Percentiles rank a stretch among this genome's conserved stretches.
Conservation (phyloP, 2,888 invertebrate species). For the Hermodice carunculata region DNA sequence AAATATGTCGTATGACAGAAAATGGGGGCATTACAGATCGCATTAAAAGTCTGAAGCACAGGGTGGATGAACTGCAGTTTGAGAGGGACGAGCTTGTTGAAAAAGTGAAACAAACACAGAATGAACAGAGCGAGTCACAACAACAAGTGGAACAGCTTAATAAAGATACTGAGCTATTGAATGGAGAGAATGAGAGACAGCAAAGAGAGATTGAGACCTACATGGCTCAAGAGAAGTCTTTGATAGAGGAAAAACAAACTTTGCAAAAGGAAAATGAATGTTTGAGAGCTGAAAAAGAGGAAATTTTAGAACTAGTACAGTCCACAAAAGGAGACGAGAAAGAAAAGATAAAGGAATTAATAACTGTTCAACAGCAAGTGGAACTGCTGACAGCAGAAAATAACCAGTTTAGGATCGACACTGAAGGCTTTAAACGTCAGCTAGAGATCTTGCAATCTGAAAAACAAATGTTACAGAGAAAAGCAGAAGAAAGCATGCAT, state of each 20-base stretch:
- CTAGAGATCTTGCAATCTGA: constrained; percentile 20
- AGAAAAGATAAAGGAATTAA: neutral
- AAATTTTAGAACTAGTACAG: neutral
- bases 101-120: constrained; percentile 8
- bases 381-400: neutral
- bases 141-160: neutral
- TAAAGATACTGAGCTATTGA: constrained; percentile 10
- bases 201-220: neutral
- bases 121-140: constrained; percentile 2
- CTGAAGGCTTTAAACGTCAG: constrained; percentile 22
- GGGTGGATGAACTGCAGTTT: constrained; percentile 32
- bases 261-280: neutral
- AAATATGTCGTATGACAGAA: constrained; percentile 22
- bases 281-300: neutral
- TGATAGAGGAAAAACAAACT: neutral
- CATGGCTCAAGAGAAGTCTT: neutral
- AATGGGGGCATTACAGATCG: constrained; percentile 9
- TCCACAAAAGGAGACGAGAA: neutral
- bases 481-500: constrained; percentile 13
- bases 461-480: constrained; percentile 9
- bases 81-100: constrained; percentile 38
- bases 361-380: neutral
- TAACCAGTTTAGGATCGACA: neutral
- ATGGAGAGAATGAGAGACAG: constrained; percentile 17
- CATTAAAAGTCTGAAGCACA: constrained; percentile 22